Conservation (phyloP, 2,888 invertebrate genomes). For the Syrista parreyssii region DNA sequence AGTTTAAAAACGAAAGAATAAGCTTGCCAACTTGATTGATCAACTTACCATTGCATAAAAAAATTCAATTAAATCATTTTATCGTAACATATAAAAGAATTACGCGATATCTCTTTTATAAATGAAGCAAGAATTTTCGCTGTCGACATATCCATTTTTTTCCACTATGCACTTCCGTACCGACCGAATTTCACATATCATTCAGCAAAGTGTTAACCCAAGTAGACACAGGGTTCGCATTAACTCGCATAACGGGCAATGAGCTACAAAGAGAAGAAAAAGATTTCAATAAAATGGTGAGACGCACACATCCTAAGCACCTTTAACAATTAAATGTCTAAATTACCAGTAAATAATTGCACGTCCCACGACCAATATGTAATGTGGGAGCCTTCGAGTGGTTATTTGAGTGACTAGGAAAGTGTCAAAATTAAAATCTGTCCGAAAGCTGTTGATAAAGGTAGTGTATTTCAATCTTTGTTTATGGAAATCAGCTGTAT, state of each 20-base stretch:
- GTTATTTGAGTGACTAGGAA: slow-evolving; percentile 34
- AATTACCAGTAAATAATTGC: slow-evolving; percentile 51
- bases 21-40: no score
- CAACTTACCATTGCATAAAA: no score
- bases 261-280: slow-evolving; percentile 11
- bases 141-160: background rate
- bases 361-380: slow-evolving; percentile 44
- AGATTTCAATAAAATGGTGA: slow-evolving; percentile 49
- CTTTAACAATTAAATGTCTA: slow-evolving; percentile 52
- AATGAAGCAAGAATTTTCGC: no score
- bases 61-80: no score
- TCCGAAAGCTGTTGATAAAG: slow-evolving; percentile 44
- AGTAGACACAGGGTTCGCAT: background rate
- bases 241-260: background rate
- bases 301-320: slow-evolving; percentile 41
- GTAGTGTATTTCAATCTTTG: slow-evolving; percentile 51
- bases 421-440: slow-evolving; percentile 33
- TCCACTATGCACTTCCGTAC: background rate
- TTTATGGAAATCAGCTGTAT: slow-evolving; percentile 64
- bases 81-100: no score
- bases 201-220: background rate
- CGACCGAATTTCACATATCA: background rate
- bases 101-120: no score
- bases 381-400: slow-evolving; percentile 41
- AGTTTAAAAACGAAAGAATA: no score